A percentile compares a stretch with the other conserved stretches of the same genome.
Evolutionary conservation across 2,113 vertebrate species (phyloP).

Genomic region (Festucalex cinctus): DNA sequence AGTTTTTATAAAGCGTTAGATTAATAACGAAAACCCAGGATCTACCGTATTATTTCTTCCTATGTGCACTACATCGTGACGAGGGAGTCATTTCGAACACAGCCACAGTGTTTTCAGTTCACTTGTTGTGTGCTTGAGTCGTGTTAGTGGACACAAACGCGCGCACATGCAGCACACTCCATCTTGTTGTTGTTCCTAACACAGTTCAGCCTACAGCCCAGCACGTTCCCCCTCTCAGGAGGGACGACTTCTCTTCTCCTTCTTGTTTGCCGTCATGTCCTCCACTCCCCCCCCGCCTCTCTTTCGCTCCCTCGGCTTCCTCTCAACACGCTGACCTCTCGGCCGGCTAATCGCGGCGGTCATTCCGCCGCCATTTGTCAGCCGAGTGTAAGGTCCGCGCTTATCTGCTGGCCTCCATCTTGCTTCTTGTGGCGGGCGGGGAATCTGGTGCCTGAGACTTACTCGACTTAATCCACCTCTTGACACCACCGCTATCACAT

Average conservation of each 20-base stretch:
- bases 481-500: not conserved
- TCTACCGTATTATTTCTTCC: too few relatives aligned
- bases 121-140: not conserved
- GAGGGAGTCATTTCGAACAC: not conserved
- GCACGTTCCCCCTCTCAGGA: conserved; percentile 15
- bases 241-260: conserved; percentile 39
- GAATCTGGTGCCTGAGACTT: not conserved
- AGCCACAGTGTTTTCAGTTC: not conserved
- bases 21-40: too few relatives aligned
- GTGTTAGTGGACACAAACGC: not conserved
- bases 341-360: conserved; percentile 57
- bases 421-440: conserved; percentile 17
- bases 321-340: conserved; percentile 49
- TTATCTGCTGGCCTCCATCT: conserved; percentile 31
- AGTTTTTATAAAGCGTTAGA: too few relatives aligned
- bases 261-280: conserved; percentile 26
- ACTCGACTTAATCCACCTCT: not conserved
- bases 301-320: conserved; percentile 11
- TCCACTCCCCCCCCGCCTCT: conserved; percentile 15
- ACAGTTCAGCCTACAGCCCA: conserved; percentile 21
- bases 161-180: not conserved
- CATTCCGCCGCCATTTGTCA: conserved; percentile 61
- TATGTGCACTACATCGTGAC: too few relatives aligned
- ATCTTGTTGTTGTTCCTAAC: conserved; percentile 22
- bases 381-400: conserved; percentile 20